Base-by-base conservation (phyloP, 92 coral and sea anemone genomes). In the Umimayanthus chanpuru region DNA sequence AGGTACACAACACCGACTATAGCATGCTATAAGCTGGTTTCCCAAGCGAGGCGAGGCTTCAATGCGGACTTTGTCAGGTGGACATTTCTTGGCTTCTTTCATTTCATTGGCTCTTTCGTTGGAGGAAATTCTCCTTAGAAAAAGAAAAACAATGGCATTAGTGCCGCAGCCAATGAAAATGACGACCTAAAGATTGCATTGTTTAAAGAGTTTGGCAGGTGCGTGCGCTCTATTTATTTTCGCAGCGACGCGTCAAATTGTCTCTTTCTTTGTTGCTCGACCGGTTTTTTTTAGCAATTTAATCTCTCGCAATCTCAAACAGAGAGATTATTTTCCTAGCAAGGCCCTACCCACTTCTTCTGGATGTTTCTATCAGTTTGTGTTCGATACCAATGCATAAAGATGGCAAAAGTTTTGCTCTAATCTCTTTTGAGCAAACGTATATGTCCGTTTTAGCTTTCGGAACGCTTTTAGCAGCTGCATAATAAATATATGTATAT, bases 11-110 rank as follows among this genome's bases (percentile, higher is more conserved):
- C 76, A 38, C 67, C 78, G 53, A 83, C 67, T 70, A 28, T 26
- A 26, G 26, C 55, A 71, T 71, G 78, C 47, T 83, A 44, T 2
- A 49, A 44, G 76, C 66, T 70, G 66, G 76, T 83, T 68, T 83
- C 61, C 39, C 78, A 47, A 68, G 87, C 78, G 79, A 83, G 87
- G 87, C 50, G 87, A 73, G 87, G 87, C 77, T 83, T 83, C 87
- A n/a, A 32, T 68, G 65, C 67, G 66, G 25, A 50, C 77, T 68
- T 21, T 25, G 74, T 83, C 87, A 70, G 87, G 87, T 83, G 77
- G 76, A 47, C 26, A 55, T 71, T 83, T 21, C 43, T 68, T 18
- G 29, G 20, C 23, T 67, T 68, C 87, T 83, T 47, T 70, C 67
- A 44, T 83, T 83, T 83, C 87, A 83, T 83, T 83, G 87, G 87